phyloP scores from a whole-genome alignment of 2,888 invertebrate species.

The Protonemura montana region DNA sequence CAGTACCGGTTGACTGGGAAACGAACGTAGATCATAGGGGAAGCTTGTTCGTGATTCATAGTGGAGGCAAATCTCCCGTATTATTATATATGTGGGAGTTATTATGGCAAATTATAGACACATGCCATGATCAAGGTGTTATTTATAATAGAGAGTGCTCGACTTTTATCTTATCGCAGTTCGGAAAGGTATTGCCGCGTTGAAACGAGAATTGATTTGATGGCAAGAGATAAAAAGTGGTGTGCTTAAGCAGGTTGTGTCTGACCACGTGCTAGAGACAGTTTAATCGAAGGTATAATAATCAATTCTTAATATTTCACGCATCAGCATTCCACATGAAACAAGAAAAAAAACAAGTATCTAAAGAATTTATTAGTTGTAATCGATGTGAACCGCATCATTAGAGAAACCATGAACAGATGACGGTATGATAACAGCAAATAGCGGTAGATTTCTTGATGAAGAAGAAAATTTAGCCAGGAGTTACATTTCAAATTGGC shows the following conservation, averaged over 20 bases:
- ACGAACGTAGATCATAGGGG: conserved; percentile 29
- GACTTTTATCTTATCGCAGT: neutral
- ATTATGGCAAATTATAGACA: conserved; percentile 32
- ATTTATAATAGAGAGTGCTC: conserved; percentile 21
- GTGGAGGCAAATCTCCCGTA: conserved; percentile 13
- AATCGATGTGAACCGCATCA: too few species aligned
- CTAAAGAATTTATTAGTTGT: too few species aligned
- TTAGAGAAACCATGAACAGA: too few species aligned
- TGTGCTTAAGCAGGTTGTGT: neutral
- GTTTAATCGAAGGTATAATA: too few species aligned
- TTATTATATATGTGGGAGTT: conserved; percentile 31
- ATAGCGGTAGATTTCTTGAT: too few species aligned
- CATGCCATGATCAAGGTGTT: conserved; percentile 17
- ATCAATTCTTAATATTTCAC: too few species aligned
- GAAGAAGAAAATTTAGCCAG: too few species aligned
- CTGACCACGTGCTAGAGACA: neutral
- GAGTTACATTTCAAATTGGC: too few species aligned
- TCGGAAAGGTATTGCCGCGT: neutral
- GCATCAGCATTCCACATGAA: too few species aligned
- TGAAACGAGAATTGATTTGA: neutral
- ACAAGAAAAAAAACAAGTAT: too few species aligned
- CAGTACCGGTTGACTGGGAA: conserved; percentile 31
- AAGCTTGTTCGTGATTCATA: conserved; percentile 26
- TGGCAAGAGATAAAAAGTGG: neutral
- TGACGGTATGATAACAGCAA: too few species aligned